A percentile compares a stretch with the other conserved stretches of the same genome.
Evolutionary conservation across 2,888 invertebrate species (phyloP).

Genomic region (Gastrophysa polygoni): DNA sequence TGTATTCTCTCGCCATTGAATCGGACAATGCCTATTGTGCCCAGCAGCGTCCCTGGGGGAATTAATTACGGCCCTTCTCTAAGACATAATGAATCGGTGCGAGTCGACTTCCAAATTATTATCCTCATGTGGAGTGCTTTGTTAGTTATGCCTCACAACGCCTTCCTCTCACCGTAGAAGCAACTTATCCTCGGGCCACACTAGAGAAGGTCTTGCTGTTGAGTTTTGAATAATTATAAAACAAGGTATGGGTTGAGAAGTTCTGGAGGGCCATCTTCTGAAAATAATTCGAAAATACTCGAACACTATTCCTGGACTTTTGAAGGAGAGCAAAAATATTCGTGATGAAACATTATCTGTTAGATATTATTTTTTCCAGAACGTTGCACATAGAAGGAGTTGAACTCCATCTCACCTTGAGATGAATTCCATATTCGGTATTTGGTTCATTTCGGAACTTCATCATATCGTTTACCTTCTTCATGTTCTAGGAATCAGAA

Average conservation of each 20-base stretch:
- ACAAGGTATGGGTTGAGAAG: not conserved
- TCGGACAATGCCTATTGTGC: constrained; percentile 49
- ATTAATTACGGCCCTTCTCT: constrained; percentile 40
- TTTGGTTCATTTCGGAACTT: no score
- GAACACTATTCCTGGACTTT: no score
- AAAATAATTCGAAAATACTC: no score
- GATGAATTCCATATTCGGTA: no score
- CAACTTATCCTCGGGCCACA: not conserved
- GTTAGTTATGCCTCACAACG: constrained; percentile 21
- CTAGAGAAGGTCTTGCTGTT: not conserved
- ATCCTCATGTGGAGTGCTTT: constrained; percentile 34
- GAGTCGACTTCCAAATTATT: constrained; percentile 38
- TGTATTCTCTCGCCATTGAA: constrained; percentile 45
- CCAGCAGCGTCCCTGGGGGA: constrained; percentile 35
- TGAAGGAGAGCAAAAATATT: no score
- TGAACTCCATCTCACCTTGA: no score
- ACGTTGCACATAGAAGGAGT: no score
- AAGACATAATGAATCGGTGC: constrained; percentile 37
- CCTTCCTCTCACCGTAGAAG: not conserved
- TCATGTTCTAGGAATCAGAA: no score
- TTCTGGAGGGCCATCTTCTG: no score
- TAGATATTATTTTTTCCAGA: no score
- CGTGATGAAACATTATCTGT: no score
- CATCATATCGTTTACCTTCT: no score
- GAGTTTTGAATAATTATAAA: not conserved